Evolutionary conservation across 2,888 invertebrate species (phyloP).

Genomic region (Melinaea menophilus): DNA sequence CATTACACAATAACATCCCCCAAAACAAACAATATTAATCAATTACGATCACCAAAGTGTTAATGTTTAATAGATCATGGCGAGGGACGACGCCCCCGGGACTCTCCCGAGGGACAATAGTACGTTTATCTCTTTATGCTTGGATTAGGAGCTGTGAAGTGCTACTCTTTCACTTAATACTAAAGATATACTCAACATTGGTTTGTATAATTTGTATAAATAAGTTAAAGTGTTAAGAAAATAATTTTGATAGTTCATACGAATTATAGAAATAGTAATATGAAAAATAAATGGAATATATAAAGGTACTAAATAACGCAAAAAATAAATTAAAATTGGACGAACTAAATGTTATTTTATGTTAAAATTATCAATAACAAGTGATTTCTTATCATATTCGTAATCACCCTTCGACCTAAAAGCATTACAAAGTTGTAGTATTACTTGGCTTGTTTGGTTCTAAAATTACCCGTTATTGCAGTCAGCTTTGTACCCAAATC

Average conservation of each 20-base stretch:
- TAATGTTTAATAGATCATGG: slow-evolving; percentile 9
- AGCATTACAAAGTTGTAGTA: slow-evolving; percentile 13
- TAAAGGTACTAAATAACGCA: no score
- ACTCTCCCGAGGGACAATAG: slow-evolving; percentile 16
- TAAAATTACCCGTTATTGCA: slow-evolving; percentile 35
- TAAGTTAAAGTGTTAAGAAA: neutral
- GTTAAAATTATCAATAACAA: no score
- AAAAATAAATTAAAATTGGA: no score
- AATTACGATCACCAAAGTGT: slow-evolving; percentile 14
- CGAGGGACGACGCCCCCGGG: slow-evolving; percentile 8
- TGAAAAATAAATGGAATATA: no score
- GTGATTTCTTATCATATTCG: neutral
- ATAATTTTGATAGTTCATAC: no score
- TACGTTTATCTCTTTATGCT: slow-evolving; percentile 38
- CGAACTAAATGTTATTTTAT: no score
- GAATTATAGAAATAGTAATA: no score
- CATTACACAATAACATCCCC: slow-evolving; percentile 5
- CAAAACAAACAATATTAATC: slow-evolving; percentile 12
- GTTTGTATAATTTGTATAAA: slow-evolving; percentile 5
- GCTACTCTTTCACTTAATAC: slow-evolving; percentile 18
- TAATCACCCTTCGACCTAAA: neutral
- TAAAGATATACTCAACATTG: slow-evolving; percentile 16
- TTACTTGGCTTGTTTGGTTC: slow-evolving; percentile 26
- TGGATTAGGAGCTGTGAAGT: slow-evolving; percentile 36
- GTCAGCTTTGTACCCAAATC: slow-evolving; percentile 38